Evolutionary conservation across 2,797 vertebrate species (phyloP).

Genomic region (Chloroceryle inda): DNA sequence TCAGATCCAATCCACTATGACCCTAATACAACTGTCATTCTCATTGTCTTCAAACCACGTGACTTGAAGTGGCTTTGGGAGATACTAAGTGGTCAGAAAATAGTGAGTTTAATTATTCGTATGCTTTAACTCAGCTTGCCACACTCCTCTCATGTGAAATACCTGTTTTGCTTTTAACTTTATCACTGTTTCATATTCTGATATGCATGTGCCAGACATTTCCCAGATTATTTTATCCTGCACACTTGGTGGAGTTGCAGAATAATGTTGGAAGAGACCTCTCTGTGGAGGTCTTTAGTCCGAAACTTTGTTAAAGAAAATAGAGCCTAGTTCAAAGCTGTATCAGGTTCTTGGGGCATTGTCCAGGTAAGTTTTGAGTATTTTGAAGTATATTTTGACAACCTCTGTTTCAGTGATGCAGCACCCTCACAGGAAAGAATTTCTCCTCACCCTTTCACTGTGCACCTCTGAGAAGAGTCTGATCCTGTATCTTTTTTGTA

Average conservation of each 20-base stretch:
- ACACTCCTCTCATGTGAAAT: neutral
- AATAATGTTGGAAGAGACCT: neutral
- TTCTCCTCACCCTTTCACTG: neutral
- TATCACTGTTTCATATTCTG: neutral
- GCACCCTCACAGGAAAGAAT: neutral
- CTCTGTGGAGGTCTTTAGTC: neutral
- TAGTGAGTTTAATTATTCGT: conserved; percentile 75
- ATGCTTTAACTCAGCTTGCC: neutral
- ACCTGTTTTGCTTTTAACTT: neutral
- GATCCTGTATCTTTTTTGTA: neutral
- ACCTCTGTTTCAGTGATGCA: neutral
- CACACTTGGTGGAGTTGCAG: rapidly evolving
- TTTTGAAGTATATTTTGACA: neutral
- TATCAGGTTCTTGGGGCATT: neutral
- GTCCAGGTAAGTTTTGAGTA: neutral
- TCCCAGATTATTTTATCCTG: neutral
- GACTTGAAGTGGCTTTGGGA: conserved; percentile 83
- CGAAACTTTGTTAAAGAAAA: neutral
- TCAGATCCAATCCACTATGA: conserved; percentile 80
- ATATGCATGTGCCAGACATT: neutral
- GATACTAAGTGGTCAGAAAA: conserved; percentile 73
- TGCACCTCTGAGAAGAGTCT: neutral
- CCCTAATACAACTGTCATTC: conserved; percentile 79
- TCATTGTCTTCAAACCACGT: conserved; percentile 80
- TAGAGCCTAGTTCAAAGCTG: neutral